Percentiles rank a stretch among this genome's conserved stretches.
These are phyloP conservation scores for Odocoileus virginianus DNA, from an alignment of 2,113 vertebrate species.

Conservation along the genomic window DNA sequence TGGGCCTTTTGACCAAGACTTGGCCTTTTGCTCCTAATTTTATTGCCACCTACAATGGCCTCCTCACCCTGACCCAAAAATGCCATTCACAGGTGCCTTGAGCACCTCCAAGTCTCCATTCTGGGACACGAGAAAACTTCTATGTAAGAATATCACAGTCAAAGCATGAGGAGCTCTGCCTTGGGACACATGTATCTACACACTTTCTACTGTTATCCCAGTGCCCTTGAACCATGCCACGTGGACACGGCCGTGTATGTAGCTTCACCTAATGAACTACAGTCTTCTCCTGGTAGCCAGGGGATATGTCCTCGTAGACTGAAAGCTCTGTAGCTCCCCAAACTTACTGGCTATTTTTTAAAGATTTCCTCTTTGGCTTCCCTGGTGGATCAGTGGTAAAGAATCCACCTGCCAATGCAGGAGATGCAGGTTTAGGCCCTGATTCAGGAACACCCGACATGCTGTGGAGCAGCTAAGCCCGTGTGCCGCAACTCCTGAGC, in stretches of 20 bases:
- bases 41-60: not conserved
- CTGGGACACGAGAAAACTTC: not conserved
- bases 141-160: not conserved
- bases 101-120: too few relatives aligned
- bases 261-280: not conserved
- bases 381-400: not conserved
- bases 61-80: not conserved
- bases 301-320: not conserved
- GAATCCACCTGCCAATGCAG: not conserved
- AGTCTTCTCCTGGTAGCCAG: not conserved
- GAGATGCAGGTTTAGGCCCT: not conserved
- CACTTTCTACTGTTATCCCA: not conserved
- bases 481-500: not conserved
- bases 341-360: not conserved
- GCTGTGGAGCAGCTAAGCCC: not conserved
- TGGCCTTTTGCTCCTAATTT: not conserved
- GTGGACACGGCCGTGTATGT: accelerated
- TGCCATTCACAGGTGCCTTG: not conserved
- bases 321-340: not conserved
- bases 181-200: not conserved
- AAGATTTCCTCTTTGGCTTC: not conserved
- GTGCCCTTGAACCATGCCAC: accelerated
- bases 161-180: not conserved
- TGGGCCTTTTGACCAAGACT: not conserved
- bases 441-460: accelerated